A percentile compares a stretch with the other conserved stretches of the same genome.
These are phyloP conservation scores for Hofmannophila pseudospretella DNA, from an alignment of 2,888 invertebrate genomes.

Conservation along the genomic window DNA sequence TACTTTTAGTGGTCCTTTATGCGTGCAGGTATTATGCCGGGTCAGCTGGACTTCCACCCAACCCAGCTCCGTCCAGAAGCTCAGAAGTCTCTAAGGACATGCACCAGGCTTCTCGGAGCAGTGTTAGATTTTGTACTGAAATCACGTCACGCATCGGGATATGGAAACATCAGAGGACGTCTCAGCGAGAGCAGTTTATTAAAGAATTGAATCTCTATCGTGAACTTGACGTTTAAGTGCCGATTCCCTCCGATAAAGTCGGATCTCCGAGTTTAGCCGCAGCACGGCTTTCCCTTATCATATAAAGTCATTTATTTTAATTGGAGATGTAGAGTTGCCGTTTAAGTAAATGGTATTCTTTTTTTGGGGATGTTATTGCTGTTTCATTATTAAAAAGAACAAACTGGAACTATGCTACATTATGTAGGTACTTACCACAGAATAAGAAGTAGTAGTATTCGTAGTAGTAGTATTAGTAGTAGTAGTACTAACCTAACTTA, in stretches of 20 bases:
- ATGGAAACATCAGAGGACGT: constrained; percentile 37
- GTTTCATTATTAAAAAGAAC: no score
- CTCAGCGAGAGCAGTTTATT: constrained; percentile 57
- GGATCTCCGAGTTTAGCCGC: constrained; percentile 1
- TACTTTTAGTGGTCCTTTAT: no score
- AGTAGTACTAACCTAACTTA: no score
- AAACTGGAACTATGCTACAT: no score
- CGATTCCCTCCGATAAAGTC: constrained; percentile 41
- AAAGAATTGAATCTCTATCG: constrained; percentile 69
- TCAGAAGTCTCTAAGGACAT: no score
- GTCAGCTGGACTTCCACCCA: no score
- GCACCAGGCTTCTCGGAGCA: no score
- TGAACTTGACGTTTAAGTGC: constrained; percentile 58
- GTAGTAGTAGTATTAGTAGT: no score
- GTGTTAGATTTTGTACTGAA: constrained; percentile 4
- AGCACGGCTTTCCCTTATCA: constrained; percentile 14
- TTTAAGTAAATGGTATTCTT: not conserved
- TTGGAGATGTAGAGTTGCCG: not conserved
- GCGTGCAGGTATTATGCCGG: no score
- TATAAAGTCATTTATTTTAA: constrained; percentile 12
- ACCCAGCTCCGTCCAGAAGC: no score
- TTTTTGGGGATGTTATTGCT: not conserved
- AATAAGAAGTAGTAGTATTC: no score
- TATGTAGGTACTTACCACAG: no score
- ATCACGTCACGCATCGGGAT: constrained; percentile 14